Conservation (phyloP, 2,113 vertebrate genomes). For the Spizaetus ornatus region DNA sequence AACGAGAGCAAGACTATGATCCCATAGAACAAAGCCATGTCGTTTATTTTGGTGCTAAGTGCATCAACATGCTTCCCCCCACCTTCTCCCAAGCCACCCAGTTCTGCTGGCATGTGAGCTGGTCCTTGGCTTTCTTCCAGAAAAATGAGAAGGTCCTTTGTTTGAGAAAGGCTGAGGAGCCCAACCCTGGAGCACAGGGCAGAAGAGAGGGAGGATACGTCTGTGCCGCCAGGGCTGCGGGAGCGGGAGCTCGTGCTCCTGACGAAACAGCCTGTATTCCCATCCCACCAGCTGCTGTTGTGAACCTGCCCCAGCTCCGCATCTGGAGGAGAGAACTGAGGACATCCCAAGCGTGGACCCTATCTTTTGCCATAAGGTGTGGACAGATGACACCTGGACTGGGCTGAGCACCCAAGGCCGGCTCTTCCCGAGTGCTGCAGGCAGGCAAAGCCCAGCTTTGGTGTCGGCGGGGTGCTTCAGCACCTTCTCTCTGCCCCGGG, state of each 20-base stretch:
- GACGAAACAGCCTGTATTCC: background rate
- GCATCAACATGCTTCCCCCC: background rate
- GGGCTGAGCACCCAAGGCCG: rapidly evolving
- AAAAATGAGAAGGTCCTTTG: background rate
- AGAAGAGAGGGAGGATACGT: background rate
- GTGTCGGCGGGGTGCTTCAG: background rate
- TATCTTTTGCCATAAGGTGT: background rate
- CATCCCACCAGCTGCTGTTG: background rate
- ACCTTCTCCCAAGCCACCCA: background rate
- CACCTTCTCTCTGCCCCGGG: background rate
- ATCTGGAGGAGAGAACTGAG: background rate
- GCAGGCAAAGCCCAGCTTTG: background rate
- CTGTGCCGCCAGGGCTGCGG: background rate
- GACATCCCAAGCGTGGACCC: background rate
- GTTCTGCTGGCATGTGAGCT: background rate
- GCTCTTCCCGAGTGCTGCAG: background rate
- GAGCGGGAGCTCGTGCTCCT: background rate
- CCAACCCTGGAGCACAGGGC: background rate
- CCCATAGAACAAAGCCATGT: background rate
- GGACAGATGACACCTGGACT: background rate
- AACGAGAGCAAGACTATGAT: background rate
- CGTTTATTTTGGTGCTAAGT: background rate
- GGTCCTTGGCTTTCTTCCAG: background rate
- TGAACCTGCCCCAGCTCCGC: background rate
- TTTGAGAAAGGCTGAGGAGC: background rate